Conservation (phyloP, 2,888 invertebrate genomes). For the Serripes groenlandicus region DNA sequence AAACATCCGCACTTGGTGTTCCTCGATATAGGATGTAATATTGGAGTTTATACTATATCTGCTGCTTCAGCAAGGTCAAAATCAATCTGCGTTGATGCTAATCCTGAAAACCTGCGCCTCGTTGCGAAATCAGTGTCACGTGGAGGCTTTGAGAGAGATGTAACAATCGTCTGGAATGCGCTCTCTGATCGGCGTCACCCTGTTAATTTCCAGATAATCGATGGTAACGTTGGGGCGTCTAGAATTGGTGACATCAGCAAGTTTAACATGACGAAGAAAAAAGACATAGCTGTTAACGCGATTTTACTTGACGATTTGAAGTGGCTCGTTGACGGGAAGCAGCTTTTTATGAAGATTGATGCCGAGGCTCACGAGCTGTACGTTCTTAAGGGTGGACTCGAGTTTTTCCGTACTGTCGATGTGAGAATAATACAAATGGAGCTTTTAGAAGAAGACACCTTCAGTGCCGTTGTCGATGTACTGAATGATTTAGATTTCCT, state of each 20-base stretch:
- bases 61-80: constrained; percentile 24
- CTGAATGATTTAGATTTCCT: constrained; percentile 4
- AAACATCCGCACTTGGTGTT: constrained; percentile 19
- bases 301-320: constrained; percentile 21
- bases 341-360: constrained; percentile 1
- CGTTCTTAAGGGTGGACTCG: background rate
- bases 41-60: constrained; percentile 43
- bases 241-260: constrained; percentile 23
- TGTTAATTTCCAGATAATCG: constrained; percentile 27
- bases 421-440: constrained; percentile 16
- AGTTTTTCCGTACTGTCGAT: constrained; percentile 12
- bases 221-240: constrained; percentile 57
- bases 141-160: constrained; percentile 28
- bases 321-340: background rate
- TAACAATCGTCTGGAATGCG: constrained; percentile 59
- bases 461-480: constrained; percentile 1
- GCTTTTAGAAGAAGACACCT: background rate
- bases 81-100: constrained; percentile 48
- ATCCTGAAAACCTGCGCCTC: constrained; percentile 34
- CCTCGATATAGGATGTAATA: constrained; percentile 53
- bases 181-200: constrained; percentile 39
- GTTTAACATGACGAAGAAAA: background rate
- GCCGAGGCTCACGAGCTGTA: constrained; percentile 8
- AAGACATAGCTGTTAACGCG: background rate
- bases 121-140: constrained; percentile 37